A percentile compares a stretch with the other conserved stretches of the same genome.
Conservation (phyloP, 2,113 vertebrate species). For the Butorides virescens region DNA sequence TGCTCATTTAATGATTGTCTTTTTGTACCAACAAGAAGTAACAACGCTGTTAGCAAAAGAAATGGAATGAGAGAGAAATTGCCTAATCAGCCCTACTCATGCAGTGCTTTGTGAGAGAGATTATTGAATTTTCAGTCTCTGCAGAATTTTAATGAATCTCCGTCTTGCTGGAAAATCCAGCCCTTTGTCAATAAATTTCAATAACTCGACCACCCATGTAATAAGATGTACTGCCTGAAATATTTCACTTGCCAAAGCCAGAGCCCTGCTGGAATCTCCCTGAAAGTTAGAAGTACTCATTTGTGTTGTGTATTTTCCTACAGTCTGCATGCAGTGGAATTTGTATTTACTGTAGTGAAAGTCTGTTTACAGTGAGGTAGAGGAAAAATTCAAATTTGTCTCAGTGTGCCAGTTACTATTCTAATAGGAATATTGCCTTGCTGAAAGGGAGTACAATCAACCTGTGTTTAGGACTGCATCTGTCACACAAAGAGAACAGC, state of each 20-base stretch:
- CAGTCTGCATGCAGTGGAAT: background rate
- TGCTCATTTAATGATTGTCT: slow-evolving; percentile 83
- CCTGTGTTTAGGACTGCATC: background rate
- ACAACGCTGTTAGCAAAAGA: slow-evolving; percentile 80
- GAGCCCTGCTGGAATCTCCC: slow-evolving; percentile 37
- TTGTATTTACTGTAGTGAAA: slow-evolving; percentile 3
- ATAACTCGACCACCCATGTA: slow-evolving; percentile 89
- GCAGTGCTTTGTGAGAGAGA: slow-evolving; percentile 81
- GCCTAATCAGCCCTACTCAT: slow-evolving; percentile 85
- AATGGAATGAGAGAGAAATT: slow-evolving; percentile 83
- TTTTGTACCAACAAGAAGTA: slow-evolving; percentile 83
- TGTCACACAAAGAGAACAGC: background rate
- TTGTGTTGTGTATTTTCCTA: slow-evolving; percentile 28
- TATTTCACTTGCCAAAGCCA: slow-evolving; percentile 73
- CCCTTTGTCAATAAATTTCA: slow-evolving; percentile 85
- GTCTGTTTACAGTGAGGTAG: background rate
- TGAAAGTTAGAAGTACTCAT: slow-evolving; percentile 39
- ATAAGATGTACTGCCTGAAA: slow-evolving; percentile 85
- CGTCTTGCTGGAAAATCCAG: slow-evolving; percentile 79
- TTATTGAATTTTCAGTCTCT: slow-evolving; percentile 90
- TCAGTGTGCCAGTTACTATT: background rate
- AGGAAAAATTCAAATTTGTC: background rate
- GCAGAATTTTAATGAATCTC: slow-evolving; percentile 91
- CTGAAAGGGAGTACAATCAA: background rate
- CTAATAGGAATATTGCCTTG: background rate